Conservation (phyloP, 1,140 invertebrate genomes). For the Globodera rostochiensis region DNA sequence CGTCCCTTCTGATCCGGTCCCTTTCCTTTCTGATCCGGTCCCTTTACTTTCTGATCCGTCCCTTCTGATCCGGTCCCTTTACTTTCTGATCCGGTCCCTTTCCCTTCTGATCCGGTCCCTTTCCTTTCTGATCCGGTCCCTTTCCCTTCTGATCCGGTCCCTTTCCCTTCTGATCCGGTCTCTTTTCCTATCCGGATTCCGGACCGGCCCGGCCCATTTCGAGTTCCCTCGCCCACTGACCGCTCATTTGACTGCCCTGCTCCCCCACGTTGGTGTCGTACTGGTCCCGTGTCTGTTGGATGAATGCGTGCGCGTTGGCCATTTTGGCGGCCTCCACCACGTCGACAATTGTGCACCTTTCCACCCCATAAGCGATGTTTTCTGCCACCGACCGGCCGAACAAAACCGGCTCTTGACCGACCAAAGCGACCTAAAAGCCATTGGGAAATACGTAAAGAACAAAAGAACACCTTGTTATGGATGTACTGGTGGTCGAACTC, state of each 20-base stretch:
- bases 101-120: too few species aligned
- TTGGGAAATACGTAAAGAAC: background rate
- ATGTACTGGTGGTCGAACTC: constrained; percentile 65
- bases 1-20: too few species aligned
- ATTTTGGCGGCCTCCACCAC: constrained; percentile 62
- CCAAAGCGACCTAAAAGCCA: constrained; percentile 46
- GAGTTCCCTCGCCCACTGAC: constrained; percentile 11
- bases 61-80: too few species aligned
- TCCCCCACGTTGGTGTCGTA: constrained; percentile 67
- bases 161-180: too few species aligned
- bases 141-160: too few species aligned
- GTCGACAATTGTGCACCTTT: constrained; percentile 33
- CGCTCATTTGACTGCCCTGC: constrained; percentile 56
- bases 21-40: too few species aligned
- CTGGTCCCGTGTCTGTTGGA: constrained; percentile 60
- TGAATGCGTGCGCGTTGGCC: constrained; percentile 67
- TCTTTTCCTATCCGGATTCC: too few species aligned
- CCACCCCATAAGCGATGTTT: constrained; percentile 62
- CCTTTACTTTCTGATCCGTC: too few species aligned
- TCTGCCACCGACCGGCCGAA: constrained; percentile 57
- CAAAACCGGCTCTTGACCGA: constrained; percentile 59
- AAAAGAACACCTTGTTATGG: constrained; percentile 56
- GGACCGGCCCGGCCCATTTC: background rate
- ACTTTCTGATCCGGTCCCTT: too few species aligned
- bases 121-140: too few species aligned